Percentiles rank a stretch among this genome's conserved stretches.
Evolutionary conservation across 2,888 invertebrate genomes (phyloP).

Genomic region (Mongoloraphidia duomilia): DNA sequence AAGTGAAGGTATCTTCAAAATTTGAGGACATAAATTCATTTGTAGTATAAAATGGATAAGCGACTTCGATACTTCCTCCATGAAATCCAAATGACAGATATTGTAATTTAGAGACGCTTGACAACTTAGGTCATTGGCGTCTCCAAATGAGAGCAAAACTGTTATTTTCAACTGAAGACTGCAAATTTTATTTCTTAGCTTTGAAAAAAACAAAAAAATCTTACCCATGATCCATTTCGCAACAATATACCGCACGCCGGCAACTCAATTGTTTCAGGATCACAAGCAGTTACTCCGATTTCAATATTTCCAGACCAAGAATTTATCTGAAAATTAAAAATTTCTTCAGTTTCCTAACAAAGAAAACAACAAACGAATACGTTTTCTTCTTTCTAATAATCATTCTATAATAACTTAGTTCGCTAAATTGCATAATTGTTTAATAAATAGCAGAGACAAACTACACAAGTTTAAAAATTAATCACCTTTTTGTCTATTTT

Average conservation of each 20-base stretch:
- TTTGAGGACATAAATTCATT: too few species aligned
- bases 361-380: conserved; percentile 1
- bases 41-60: too few species aligned
- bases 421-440: background rate
- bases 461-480: background rate
- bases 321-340: conserved; percentile 43
- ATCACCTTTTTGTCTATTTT: conserved; percentile 76
- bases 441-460: background rate
- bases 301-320: conserved; percentile 67
- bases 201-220: conserved; percentile 1
- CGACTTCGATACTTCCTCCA: too few species aligned
- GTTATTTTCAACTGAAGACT: too few species aligned
- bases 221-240: conserved; percentile 71
- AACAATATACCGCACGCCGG: conserved; percentile 67
- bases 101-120: too few species aligned
- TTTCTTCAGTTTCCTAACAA: background rate
- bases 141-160: too few species aligned
- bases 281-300: conserved; percentile 57
- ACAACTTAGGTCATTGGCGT: too few species aligned
- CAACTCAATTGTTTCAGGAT: conserved; percentile 51
- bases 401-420: too few species aligned
- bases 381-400: background rate
- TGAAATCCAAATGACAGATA: too few species aligned
- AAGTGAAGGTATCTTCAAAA: too few species aligned
- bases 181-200: too few species aligned